Evolutionary conservation across 2,888 invertebrate species (phyloP).

Genomic region (Apodemia mormo): DNA sequence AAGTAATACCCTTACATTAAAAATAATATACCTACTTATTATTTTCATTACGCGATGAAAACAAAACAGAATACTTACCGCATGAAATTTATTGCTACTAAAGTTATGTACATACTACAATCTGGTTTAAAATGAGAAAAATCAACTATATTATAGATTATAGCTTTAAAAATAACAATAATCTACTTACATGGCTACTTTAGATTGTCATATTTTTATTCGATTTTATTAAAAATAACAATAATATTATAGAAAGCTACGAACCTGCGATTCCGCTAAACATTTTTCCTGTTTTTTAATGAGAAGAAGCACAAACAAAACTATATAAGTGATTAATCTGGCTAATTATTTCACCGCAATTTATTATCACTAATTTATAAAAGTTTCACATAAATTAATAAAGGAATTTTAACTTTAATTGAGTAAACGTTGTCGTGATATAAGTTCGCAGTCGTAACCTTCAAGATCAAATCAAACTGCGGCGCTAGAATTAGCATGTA

Average conservation of each 20-base stretch:
- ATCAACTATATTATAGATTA: too few species aligned
- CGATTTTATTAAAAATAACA: not conserved
- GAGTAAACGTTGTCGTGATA: slow-evolving; percentile 33
- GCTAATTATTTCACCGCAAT: slow-evolving; percentile 31
- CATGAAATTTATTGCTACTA: too few species aligned
- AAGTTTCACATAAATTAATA: slow-evolving; percentile 34
- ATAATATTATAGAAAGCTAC: slow-evolving; percentile 27
- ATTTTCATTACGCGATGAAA: too few species aligned
- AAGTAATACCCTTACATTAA: too few species aligned
- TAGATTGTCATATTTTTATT: not conserved
- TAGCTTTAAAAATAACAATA: too few species aligned
- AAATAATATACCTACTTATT: too few species aligned
- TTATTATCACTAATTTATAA: slow-evolving; percentile 36
- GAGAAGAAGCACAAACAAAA: slow-evolving; percentile 25
- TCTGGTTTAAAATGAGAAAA: too few species aligned
- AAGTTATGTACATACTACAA: too few species aligned
- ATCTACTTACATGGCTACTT: too few species aligned
- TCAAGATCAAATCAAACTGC: slow-evolving; percentile 31
- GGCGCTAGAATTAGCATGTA: slow-evolving; percentile 7
- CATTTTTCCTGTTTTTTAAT: slow-evolving; percentile 53
- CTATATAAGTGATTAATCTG: slow-evolving; percentile 20
- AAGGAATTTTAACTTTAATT: slow-evolving; percentile 36
- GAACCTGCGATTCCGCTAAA: slow-evolving; percentile 77
- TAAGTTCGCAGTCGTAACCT: slow-evolving; percentile 36
- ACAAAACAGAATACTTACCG: too few species aligned